Base-by-base conservation (phyloP, 2,113 vertebrate species). In the Chionis minor region DNA sequence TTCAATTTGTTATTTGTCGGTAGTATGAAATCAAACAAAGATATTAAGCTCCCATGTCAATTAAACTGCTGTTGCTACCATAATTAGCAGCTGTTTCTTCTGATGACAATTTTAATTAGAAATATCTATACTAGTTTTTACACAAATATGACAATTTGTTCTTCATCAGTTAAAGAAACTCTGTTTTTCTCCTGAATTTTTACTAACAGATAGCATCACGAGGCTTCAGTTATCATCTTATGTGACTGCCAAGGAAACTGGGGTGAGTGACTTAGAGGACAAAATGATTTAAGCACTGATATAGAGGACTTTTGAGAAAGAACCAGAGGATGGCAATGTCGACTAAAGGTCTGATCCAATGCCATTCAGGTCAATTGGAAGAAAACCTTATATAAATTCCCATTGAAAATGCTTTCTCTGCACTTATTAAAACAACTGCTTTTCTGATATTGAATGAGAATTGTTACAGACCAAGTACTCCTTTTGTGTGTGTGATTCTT, bases 1-100 rank as follows among this genome's bases (percentile, higher is more conserved):
- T 58, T 10, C 26, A 93, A 73, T 95, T 96, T 82, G 40, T 81
- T 96, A 49, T 95, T 96, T 96, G 87, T 87, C 78, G 92, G 56
- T 33, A 71, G 14, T 81, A 69, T 79, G 77, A 88, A 96, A 91
- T 88, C 65, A 95, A 89, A 96, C 70, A 96, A 94, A 94, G 83
- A 75, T 90, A 88, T 92, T 95, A 92, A 93, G 69, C 47, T 88
- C 56, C 38, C 56, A 75, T 92, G 52, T 66, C 94, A 95, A 89
- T 94, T 96, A 86, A 94, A 89, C 49, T 96, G 63, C 67, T 79
- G 63, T 92, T 81, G 52, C 45, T 95, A 72, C 47, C n/a, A n/a
- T 96, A 95, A 93, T 90, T 94, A 96, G 40, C 58, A 79, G 40
- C 87, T 93, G 49, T 44, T 94, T 58, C 49, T 90, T 84, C 45